Evolutionary conservation across 2,888 invertebrate species (phyloP), one percentile per base, ranked within the genome.

Genomic region (Pomacea canaliculata): DNA sequence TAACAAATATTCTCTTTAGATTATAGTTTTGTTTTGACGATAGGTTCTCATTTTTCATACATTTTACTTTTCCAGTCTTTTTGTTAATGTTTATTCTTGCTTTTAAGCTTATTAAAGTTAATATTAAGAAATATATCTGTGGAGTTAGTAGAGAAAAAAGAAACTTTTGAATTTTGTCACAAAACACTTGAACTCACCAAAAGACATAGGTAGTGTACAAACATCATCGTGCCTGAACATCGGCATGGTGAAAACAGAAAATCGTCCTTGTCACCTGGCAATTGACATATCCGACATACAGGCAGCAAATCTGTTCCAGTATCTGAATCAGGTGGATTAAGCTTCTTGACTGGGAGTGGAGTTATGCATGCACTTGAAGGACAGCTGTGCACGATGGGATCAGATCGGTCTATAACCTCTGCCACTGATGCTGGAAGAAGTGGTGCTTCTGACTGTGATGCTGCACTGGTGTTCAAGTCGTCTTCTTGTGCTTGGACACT

Each of bases 201-300:
- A 27, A 93, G 88, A 86, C 93, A 93, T 71, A 90, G 88, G 78
- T 90, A 90, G 83, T 93, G 93, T 60, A 93, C 92, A 84, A 89
- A 92, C 81, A 91, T 89, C 84, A 93, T 89, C 19, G 92, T 91
- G 37, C 93, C 93, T 49, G 92, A 88, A 83, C 93, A 93, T 63
- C 92, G 86, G 83, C 93, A 93, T 0, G 93, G 93, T 9, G 92
- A 91, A 76, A 93, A 92, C 59, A 93, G 89, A 7, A 91, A 83
- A 70, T 86, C 86, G 56, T 80, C 78, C 23, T 85, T 84, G 78
- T 87, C 88, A 19, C 85, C 89, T 5, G 87, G 85, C 82, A 88
- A 81, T 81, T 93, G 93, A 83, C 93, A 93, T 76, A 93, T 93
- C 74, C 93, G 88, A 84, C 93, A 93, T 76, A 92, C 89, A 19